These are phyloP conservation scores for Disparrhopalites patrizii DNA, from an alignment of 2,888 invertebrate genomes.

Conservation along the genomic window DNA sequence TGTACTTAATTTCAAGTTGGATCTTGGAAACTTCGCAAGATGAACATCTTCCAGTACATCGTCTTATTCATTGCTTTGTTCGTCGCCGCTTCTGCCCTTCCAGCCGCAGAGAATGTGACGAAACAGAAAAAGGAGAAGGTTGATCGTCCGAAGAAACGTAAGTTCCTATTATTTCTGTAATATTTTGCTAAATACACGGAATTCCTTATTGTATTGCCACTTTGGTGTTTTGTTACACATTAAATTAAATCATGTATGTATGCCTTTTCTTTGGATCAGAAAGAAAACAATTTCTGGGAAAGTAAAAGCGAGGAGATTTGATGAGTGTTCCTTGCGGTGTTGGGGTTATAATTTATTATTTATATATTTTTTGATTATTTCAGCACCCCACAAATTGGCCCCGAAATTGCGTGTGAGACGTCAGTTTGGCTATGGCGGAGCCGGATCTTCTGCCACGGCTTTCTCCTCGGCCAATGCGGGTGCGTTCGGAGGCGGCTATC, in stretches of 20 bases:
- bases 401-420: slow-evolving; percentile 9
- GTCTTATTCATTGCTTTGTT: background rate
- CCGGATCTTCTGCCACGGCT: background rate
- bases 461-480: background rate
- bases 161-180: background rate
- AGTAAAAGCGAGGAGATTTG: background rate
- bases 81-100: background rate
- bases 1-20: background rate
- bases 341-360: too few species aligned
- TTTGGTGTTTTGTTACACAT: too few species aligned
- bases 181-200: too few species aligned
- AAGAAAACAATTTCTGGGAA: too few species aligned
- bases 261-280: too few species aligned
- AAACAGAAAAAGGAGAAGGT: too few species aligned
- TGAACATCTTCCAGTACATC: slow-evolving; percentile 13
- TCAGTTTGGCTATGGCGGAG: slow-evolving; percentile 12
- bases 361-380: background rate
- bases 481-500: background rate
- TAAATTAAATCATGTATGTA: too few species aligned
- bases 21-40: background rate
- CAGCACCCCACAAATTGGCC: background rate
- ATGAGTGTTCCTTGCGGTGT: too few species aligned
- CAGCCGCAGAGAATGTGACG: too few species aligned
- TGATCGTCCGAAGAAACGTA: background rate
- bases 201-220: too few species aligned